Evolutionary conservation across 2,113 vertebrate genomes (phyloP).

Genomic region (Rattus norvegicus): DNA sequence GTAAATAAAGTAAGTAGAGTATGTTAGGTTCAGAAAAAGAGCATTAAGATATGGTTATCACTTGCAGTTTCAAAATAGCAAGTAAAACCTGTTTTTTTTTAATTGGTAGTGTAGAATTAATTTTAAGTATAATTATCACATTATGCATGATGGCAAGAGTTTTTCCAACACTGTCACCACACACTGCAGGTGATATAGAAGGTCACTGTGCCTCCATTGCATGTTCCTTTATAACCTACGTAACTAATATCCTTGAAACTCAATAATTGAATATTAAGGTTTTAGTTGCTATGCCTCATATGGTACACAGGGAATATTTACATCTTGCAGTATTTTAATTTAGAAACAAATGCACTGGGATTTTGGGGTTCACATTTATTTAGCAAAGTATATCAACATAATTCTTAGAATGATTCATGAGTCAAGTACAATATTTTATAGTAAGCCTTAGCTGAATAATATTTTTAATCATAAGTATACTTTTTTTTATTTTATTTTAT

Average conservation of each 20-base stretch:
- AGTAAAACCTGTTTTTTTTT: constrained; percentile 46
- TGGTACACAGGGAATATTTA: neutral
- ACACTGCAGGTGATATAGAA: neutral
- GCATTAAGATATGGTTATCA: constrained; percentile 8
- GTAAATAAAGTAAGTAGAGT: neutral
- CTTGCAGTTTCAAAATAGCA: constrained; percentile 36
- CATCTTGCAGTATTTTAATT: constrained; percentile 49
- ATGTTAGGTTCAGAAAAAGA: constrained; percentile 5
- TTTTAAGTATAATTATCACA: neutral
- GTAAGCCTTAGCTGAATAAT: constrained; percentile 19
- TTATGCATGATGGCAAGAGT: neutral
- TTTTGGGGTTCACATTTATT: constrained; percentile 43
- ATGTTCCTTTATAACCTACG: constrained; percentile 6
- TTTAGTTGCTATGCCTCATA: constrained; percentile 45
- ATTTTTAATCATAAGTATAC: constrained; percentile 41
- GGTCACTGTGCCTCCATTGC: neutral
- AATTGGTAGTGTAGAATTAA: neutral
- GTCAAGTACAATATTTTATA: constrained; percentile 2
- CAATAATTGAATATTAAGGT: neutral
- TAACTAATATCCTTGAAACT: neutral
- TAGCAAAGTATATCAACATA: neutral
- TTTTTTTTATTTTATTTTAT: too few species aligned
- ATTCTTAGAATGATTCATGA: neutral
- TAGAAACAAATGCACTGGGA: neutral
- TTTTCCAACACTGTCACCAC: neutral